Conservation (phyloP, 2,113 vertebrate species). For the Notarius quadriscutis region DNA sequence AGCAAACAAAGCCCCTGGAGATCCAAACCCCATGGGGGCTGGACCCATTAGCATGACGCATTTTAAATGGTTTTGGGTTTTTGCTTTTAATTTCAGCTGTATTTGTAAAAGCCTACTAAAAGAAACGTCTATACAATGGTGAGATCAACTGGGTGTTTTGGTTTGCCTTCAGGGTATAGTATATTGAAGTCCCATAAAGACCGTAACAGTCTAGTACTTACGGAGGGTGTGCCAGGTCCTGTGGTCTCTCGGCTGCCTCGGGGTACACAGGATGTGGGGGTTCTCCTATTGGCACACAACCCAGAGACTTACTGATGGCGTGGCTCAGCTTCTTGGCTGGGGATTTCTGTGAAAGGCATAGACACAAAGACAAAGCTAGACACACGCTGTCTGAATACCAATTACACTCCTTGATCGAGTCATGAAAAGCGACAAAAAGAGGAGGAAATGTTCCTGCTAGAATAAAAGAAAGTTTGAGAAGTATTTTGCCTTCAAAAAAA, state of each 20-base stretch:
- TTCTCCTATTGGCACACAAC: conserved; percentile 93
- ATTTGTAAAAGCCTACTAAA: not conserved
- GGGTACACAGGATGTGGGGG: conserved; percentile 90
- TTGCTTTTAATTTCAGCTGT: not conserved
- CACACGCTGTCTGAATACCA: conserved; percentile 22
- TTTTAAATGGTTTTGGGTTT: not conserved
- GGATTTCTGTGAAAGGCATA: conserved; percentile 82
- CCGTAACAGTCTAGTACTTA: conserved; percentile 66
- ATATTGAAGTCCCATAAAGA: not conserved
- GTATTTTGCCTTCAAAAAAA: not conserved
- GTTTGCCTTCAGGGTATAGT: not conserved
- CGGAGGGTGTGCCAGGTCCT: conserved; percentile 89
- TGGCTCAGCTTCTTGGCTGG: conserved; percentile 99
- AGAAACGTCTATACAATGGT: not conserved
- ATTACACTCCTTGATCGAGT: not conserved
- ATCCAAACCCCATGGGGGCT: not conserved
- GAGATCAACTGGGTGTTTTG: not conserved
- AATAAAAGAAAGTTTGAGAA: not conserved
- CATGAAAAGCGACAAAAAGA: not conserved
- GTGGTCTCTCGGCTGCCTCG: conserved; percentile 90
- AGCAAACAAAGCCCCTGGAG: not conserved
- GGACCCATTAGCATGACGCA: not conserved
- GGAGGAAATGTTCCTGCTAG: not conserved
- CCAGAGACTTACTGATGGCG: conserved; percentile 94
- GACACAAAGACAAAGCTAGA: conserved; percentile 1